A percentile compares a stretch with the other conserved stretches of the same genome.
These are phyloP conservation scores for Sebastes vulpes DNA, from an alignment of 2,797 vertebrate genomes.

Conservation along the genomic window DNA sequence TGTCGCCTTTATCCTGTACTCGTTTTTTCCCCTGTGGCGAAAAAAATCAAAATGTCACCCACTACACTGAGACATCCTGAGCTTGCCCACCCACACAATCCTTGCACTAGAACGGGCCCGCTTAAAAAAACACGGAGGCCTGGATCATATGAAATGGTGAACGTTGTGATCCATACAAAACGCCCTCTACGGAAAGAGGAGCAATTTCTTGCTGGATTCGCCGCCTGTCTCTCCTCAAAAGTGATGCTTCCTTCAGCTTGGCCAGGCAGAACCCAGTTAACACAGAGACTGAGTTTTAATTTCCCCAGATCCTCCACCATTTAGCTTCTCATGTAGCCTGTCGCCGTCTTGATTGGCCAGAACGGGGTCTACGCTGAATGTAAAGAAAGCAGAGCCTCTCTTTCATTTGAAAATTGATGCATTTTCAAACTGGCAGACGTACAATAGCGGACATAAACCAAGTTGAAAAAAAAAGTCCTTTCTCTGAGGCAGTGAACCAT, in stretches of 20 bases:
- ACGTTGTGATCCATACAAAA: constrained; percentile 39
- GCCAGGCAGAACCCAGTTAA: constrained; percentile 16
- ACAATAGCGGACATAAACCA: background rate
- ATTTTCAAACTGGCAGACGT: background rate
- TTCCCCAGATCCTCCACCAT: constrained; percentile 10
- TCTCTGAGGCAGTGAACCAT: background rate
- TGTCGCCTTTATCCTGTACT: constrained; percentile 32
- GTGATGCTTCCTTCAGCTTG: background rate
- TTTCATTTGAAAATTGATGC: background rate
- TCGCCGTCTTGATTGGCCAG: background rate
- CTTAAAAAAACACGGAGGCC: constrained; percentile 12
- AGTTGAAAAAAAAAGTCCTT: background rate
- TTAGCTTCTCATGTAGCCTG: background rate
- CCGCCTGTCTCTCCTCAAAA: background rate
- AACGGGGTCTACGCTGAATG: background rate
- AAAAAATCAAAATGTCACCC: constrained; percentile 41
- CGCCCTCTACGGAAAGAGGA: background rate
- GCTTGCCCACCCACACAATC: constrained; percentile 14
- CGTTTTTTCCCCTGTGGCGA: background rate
- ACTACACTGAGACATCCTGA: constrained; percentile 28
- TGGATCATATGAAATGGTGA: constrained; percentile 1
- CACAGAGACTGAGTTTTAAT: constrained; percentile 2
- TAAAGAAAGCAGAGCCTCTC: background rate
- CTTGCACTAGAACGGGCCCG: background rate
- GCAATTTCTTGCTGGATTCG: constrained; percentile 15